Base-by-base conservation (phyloP, 2,888 invertebrate genomes). In the Mesorhabditis spiculigera region DNA sequence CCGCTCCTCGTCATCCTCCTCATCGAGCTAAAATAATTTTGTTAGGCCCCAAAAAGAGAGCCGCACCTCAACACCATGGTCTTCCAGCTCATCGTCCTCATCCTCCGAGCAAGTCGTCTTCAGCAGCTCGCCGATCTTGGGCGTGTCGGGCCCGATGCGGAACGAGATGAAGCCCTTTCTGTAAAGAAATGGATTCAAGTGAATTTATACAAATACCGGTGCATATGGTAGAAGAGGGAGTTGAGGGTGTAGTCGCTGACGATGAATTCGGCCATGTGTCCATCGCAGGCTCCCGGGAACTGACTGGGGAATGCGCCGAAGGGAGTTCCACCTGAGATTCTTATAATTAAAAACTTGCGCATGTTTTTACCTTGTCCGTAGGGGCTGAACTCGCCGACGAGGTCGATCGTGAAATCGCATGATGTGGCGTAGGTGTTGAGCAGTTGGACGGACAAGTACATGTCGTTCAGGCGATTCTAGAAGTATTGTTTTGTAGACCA, bases 21-120 rank as follows among this genome's bases (percentile, higher is more conserved):
- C 74, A 45, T 68, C 74, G 45, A 50, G 45, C 64, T 69, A 5
- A 69, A 68, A 5, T 42, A 65, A 16, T 0, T 13, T 42, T 43
- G 6, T 4, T 6, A 4, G n/a, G n/a, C 63, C n/a, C n/a, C n/a
- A 50, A 50, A 50, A 50, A 50, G n/a, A 50, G 58, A 50, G 10
- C n/a, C 63, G n/a, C 41, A 63, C 63, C 63, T 63, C 63, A 3
- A 63, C 63, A 16, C 63, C 63, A 28, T 63, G 63, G 3, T 67
- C 68, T 28, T 68, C 41, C 8, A 69, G 68, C 44, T 78, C 70
- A 10, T 50, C 78, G 5, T 81, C 82, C 10, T 79, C 83, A 13
- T 83, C 83, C 6, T 81, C 83, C 2, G 77, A 75, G 72, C 85
- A 84, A 1, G 85, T 83, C 5, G 85, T 84, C 73, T 85, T 84